Base-by-base conservation (phyloP, 2,797 vertebrate genomes). In the Schizopygopsis pylzovi region DNA sequence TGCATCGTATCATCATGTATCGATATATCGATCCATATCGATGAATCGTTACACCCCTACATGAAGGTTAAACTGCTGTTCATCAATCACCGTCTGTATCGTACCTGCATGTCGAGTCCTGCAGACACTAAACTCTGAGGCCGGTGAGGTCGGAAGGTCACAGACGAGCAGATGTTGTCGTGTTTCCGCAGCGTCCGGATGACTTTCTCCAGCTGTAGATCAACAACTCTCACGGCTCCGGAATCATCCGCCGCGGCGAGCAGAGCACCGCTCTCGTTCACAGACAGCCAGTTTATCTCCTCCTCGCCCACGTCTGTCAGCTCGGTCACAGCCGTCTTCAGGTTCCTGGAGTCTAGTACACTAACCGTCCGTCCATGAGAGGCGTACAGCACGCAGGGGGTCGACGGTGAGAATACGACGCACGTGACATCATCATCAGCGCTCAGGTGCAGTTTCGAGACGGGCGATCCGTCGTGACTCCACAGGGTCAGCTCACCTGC, bases 101-200 rank as follows among this genome's bases (percentile, higher is more conserved):
- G 96, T 89, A 99, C 98, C 97, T 99, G 97, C 98, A 99, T 99
- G 94, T 99, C 98, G 76, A 99, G 95, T 59, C 98, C 98, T 71
- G 96, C 97, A 73, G 98, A 98, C 81, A 99, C 90, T 49, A 99
- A 93, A 91, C 98, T 98, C 65, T 97, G 97, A 61, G 98, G 97
- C 65, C 97, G 94, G 68, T 96, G 96, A 59, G 98, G 97, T n/a
- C 97, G 94, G 91, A 99, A 99, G 63, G 93, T 95, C 79, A 98
- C 96, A 0, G 97, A 97, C 4, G 98, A 97, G 92, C 98, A 99
- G 92, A 99, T 99, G 90, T 99, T 99, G 2, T 96, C 96, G 92
- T 99, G 98, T 89, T 95, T 96, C 83, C 95, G 95, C 37, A 99
- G 91, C 39, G 95, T 96, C 87, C 97, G 93, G 91, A 83, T 96